Evolutionary conservation across 1,140 invertebrate species (phyloP).

Genomic region (Cydia amplana): DNA sequence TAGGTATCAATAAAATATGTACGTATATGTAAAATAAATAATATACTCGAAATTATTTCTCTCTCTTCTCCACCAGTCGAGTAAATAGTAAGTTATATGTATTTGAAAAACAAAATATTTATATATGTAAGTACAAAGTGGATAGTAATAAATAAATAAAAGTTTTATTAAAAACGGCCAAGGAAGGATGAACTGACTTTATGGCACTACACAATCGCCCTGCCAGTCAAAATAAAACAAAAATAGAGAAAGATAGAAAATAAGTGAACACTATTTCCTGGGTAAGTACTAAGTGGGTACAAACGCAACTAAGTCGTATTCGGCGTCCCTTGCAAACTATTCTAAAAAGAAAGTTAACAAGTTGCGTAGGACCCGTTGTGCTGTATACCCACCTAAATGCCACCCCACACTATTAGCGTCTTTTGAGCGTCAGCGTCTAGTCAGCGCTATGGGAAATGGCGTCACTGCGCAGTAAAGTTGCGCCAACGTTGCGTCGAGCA

Average conservation of each 20-base stretch:
- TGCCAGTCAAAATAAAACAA: neutral
- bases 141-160: neutral
- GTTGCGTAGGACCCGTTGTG: neutral
- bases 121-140: too few species aligned
- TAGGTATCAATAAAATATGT: too few species aligned
- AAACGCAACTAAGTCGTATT: neutral
- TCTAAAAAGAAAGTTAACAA: neutral
- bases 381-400: neutral
- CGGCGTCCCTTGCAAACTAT: neutral
- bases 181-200: slow-evolving; percentile 9
- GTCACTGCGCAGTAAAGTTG: too few species aligned
- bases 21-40: too few species aligned
- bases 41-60: too few species aligned
- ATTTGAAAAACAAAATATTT: too few species aligned
- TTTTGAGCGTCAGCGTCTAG: too few species aligned
- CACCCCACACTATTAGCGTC: too few species aligned
- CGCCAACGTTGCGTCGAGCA: too few species aligned
- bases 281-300: neutral
- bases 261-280: neutral
- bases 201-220: slow-evolving; percentile 1
- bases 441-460: too few species aligned
- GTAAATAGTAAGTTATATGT: too few species aligned
- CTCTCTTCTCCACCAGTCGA: too few species aligned
- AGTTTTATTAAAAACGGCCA: neutral
- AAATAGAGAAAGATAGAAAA: neutral